Percentiles rank a stretch among this genome's conserved stretches.
Conservation (phyloP, 2,888 invertebrate species). For the Carterocephalus palaemon region DNA sequence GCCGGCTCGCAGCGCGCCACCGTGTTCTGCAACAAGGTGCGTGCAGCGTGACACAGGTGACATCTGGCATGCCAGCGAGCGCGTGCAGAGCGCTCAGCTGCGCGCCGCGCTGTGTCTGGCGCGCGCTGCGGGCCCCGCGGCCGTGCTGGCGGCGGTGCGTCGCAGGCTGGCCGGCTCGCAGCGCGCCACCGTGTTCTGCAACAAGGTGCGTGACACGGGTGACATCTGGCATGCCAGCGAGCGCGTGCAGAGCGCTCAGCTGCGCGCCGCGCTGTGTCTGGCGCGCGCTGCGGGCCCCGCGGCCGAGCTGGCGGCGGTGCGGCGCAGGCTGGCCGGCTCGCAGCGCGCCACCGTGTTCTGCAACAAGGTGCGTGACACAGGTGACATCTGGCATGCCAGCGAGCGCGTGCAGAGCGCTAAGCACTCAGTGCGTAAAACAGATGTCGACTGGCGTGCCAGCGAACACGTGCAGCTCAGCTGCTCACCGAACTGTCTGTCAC, state of each 20-base stretch:
- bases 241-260: constrained; percentile 52
- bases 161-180: constrained; percentile 76
- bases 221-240: constrained; percentile 46
- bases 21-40: constrained; percentile 70
- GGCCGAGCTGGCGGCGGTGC: constrained; percentile 82
- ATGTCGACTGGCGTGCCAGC: constrained; percentile 45
- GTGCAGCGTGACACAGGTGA: constrained; percentile 47
- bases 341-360: constrained; percentile 80
- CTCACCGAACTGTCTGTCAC: constrained; percentile 80
- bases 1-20: constrained; percentile 78
- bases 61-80: constrained; percentile 45
- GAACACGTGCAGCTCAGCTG: constrained; percentile 59
- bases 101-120: constrained; percentile 81
- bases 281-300: constrained; percentile 86
- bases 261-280: constrained; percentile 80
- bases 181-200: constrained; percentile 77
- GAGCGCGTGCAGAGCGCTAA: constrained; percentile 55
- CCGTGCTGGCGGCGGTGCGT: constrained; percentile 82
- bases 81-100: constrained; percentile 54
- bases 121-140: constrained; percentile 86
- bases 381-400: constrained; percentile 45
- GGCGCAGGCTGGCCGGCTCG: constrained; percentile 74
- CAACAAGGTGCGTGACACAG: constrained; percentile 55
- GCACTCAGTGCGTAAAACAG: constrained; percentile 53
- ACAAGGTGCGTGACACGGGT: constrained; percentile 56